Base-by-base conservation (phyloP, 1,140 invertebrate species). In the Anastrepha ludens region DNA sequence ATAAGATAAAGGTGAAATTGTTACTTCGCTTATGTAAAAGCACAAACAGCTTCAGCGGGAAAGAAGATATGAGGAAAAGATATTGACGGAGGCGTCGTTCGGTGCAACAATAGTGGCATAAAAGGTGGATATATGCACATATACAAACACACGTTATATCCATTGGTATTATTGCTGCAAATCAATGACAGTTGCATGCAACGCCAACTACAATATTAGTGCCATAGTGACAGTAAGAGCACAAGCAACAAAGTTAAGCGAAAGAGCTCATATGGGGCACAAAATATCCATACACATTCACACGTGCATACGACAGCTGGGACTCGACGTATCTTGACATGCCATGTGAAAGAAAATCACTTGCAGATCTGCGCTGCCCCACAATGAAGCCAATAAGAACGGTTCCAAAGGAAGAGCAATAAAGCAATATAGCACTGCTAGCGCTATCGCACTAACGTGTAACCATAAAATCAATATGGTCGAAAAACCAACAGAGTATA, bases 141-240 rank as follows among this genome's bases (percentile, higher is more conserved):
- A 58, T 50, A 17, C 44, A 81, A 81, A 50, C 2, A 9, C 20
- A 58, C 17, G 47, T 44, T 7, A 81, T 81, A 81, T 81, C 74
- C 3, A n/a, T 9, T 29, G 47, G 47, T 81, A 55, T 55, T 81
- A 81, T 81, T 29, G 50, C 50, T 20, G 74, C 74, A 81, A 81
- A 55, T 81, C 74, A 81, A 55, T 81, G 74, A 50, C 74, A 81
- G 74, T 81, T 81, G 74, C 74, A 81, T 58, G 74, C 74, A 81
- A 55, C n/a, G 7, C 74, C 74, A 81, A 81, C 15, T 58, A n/a
- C 47, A 55, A 81, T 29, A 81, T 81, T 55, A 81, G 17, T 58
- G 74, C 7, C n/a, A 55, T 6, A 9, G 47, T 55, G 44, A 81
- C 74, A 29, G 50, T 47, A 3, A 55, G 8, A 74, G 70, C n/a